phyloP scores from a whole-genome alignment of 2,113 vertebrate species.

The Petrocephalus zakoni region DNA sequence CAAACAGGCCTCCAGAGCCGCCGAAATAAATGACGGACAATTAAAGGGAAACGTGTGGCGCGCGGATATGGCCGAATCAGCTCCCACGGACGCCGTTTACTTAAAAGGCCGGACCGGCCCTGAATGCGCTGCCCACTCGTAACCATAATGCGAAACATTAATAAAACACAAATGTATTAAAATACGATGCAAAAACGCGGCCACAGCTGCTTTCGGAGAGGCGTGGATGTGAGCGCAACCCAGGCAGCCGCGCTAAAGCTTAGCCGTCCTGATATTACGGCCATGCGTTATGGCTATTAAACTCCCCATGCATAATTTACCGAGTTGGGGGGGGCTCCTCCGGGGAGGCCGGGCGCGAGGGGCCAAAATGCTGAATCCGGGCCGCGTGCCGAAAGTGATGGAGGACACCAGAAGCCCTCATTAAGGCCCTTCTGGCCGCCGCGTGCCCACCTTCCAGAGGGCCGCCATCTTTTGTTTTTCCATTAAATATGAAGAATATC shows the following conservation, averaged over 20 bases:
- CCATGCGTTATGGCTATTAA: slow-evolving; percentile 66
- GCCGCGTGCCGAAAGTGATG: slow-evolving; percentile 54
- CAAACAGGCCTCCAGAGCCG: neutral
- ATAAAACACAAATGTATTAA: slow-evolving; percentile 7
- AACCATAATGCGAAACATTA: slow-evolving; percentile 9
- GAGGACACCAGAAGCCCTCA: slow-evolving; percentile 55
- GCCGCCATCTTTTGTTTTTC: slow-evolving; percentile 44
- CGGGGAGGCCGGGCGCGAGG: slow-evolving; percentile 1
- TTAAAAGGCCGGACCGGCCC: neutral
- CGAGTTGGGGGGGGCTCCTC: neutral
- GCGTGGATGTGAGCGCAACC: neutral
- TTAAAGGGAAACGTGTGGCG: neutral
- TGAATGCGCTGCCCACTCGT: neutral
- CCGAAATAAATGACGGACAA: neutral
- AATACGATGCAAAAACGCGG: neutral
- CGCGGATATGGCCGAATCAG: neutral
- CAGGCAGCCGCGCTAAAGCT: neutral
- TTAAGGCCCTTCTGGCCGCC: slow-evolving; percentile 56
- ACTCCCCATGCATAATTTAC: slow-evolving; percentile 67
- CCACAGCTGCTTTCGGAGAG: neutral
- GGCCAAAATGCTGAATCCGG: slow-evolving; percentile 60
- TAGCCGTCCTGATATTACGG: slow-evolving; percentile 59
- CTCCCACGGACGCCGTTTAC: neutral
- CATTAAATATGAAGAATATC: slow-evolving; percentile 65
- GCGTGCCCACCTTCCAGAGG: slow-evolving; percentile 49